Evolutionary conservation across 2,888 invertebrate genomes (phyloP).

Genomic region (Creontiades dilutus): DNA sequence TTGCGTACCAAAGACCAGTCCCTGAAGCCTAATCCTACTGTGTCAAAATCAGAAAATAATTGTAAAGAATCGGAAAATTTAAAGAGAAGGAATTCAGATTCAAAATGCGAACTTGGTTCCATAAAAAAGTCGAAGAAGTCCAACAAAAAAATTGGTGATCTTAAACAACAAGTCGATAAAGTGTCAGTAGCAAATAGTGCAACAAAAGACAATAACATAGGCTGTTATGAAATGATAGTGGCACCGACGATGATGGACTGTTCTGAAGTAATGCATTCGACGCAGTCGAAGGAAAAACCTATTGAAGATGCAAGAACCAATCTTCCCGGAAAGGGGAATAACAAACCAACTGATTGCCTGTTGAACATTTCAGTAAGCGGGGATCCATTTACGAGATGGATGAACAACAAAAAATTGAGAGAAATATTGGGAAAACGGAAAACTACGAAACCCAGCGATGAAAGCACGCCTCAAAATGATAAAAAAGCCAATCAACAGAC

Average conservation of each 20-base stretch:
- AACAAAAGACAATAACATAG: too few species aligned
- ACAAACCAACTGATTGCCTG: not conserved
- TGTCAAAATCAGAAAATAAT: not conserved
- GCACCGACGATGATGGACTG: too few species aligned
- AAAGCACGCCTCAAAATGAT: not conserved
- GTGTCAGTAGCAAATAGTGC: too few species aligned
- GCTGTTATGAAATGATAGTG: too few species aligned
- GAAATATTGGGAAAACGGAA: constrained; percentile 41
- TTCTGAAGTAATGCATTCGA: too few species aligned
- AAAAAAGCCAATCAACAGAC: not conserved
- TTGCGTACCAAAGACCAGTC: not conserved
- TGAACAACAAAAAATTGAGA: constrained; percentile 48
- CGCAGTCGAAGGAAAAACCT: too few species aligned
- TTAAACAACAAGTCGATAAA: not conserved
- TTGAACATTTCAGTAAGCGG: not conserved
- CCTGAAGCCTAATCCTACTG: not conserved
- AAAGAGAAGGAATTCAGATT: not conserved
- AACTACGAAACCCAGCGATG: not conserved
- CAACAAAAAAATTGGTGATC: not conserved
- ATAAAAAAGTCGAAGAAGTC: not conserved
- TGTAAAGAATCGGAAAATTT: not conserved
- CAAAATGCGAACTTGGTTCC: not conserved
- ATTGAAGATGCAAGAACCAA: too few species aligned
- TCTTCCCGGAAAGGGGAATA: too few species aligned
- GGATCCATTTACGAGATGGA: constrained; percentile 47